phyloP scores from a whole-genome alignment of 2,113 vertebrate species.

The Thermophis baileyi region DNA sequence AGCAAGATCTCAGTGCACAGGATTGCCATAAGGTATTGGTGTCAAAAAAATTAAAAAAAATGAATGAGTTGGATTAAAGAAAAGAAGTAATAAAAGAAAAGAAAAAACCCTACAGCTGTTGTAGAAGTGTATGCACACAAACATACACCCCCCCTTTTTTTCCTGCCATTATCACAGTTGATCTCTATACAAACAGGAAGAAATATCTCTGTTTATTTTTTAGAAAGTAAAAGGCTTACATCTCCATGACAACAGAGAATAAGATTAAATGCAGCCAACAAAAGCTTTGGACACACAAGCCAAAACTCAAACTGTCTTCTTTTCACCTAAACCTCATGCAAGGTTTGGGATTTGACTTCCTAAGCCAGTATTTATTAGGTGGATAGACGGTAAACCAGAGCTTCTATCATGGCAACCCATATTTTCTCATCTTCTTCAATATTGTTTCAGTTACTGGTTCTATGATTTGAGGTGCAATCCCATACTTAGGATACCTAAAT shows the following conservation, averaged over 20 bases:
- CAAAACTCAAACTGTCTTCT: neutral
- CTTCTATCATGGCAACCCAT: neutral
- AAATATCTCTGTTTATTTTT: neutral
- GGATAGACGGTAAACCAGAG: neutral
- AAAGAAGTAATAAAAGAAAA: neutral
- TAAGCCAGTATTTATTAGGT: neutral
- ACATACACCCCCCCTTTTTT: neutral
- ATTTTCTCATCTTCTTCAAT: neutral
- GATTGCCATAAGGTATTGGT: neutral
- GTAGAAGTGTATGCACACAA: neutral
- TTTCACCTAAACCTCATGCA: neutral
- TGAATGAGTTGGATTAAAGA: neutral
- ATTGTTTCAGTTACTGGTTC: neutral
- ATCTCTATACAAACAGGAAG: constrained; percentile 7
- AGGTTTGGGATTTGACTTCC: neutral
- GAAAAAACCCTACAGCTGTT: neutral
- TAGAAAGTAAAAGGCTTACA: neutral
- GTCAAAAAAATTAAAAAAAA: neutral
- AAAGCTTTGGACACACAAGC: neutral
- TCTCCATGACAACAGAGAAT: constrained; percentile 4
- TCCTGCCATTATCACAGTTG: neutral
- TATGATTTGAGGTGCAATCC: neutral
- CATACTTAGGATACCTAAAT: neutral
- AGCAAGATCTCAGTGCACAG: neutral
- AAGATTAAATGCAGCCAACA: neutral